Base-by-base conservation (phyloP, 2,888 invertebrate species). In the Platypus cylindrus region DNA sequence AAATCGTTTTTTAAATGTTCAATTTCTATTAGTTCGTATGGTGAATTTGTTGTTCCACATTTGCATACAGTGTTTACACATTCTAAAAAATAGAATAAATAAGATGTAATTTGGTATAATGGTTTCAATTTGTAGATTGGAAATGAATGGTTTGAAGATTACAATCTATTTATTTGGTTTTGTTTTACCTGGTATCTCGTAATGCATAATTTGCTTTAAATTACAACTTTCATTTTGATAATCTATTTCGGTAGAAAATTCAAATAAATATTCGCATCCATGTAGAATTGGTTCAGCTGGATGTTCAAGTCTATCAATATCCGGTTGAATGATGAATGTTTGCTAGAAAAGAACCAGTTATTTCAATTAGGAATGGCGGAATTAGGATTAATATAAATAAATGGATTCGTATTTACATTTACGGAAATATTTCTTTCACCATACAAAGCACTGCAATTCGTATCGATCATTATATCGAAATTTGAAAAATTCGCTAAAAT, bases 101-200 rank as follows among this genome's bases (percentile, higher is more conserved):
- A n/a, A n/a, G n/a, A n/a, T n/a, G n/a, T n/a, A n/a, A n/a, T n/a
- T n/a, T n/a, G n/a, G n/a, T n/a, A n/a, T n/a, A n/a, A n/a, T n/a
- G n/a, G n/a, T n/a, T n/a, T n/a, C n/a, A n/a, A n/a, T n/a, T n/a
- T n/a, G n/a, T n/a, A n/a, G n/a, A n/a, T n/a, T n/a, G n/a, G n/a
- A n/a, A n/a, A n/a, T n/a, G n/a, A n/a, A n/a, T n/a, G n/a, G n/a
- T n/a, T n/a, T n/a, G n/a, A n/a, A n/a, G n/a, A n/a, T n/a, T n/a
- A n/a, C 2, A 22, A 5, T 14, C 23, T 22, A 30, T 17, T 30
- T 30, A 17, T 25, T 25, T 8, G 22, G 11, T 9, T 14, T 34
- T 27, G 9, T 8, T 34, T 45, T 34, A 49, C 49, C 47, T 25
- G 48, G 48, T 41, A 48, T 42, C 38, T 30, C 30, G 26, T 47